Evolutionary conservation across 1,140 invertebrate genomes (phyloP).

Genomic region (Sipha flava): DNA sequence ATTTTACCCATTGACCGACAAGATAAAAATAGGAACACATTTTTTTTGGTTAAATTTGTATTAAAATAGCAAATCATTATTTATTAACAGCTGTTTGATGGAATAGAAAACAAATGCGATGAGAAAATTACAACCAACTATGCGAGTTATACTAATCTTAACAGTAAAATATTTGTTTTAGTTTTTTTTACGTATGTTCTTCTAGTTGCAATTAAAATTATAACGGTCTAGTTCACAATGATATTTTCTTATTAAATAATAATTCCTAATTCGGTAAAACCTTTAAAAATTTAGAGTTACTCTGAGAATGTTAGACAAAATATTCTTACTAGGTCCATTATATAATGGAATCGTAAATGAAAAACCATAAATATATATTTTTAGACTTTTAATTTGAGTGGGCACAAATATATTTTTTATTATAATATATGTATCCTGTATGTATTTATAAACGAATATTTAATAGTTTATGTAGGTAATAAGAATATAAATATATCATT

Average conservation of each 20-base stretch:
- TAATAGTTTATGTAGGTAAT: neutral
- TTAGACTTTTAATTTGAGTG: too few relatives aligned
- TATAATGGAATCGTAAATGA: too few relatives aligned
- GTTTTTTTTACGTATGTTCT: neutral
- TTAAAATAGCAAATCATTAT: constrained; percentile 6
- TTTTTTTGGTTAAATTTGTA: neutral
- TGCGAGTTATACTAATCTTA: neutral
- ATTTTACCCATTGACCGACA: constrained; percentile 23
- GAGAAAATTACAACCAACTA: neutral
- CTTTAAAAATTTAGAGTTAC: too few relatives aligned
- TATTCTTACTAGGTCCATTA: too few relatives aligned
- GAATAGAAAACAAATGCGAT: neutral
- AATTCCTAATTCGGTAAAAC: too few relatives aligned
- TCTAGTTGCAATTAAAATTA: neutral
- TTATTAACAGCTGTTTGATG: neutral
- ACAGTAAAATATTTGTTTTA: constrained; percentile 9
- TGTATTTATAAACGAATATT: neutral
- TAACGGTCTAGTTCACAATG: neutral
- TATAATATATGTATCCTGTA: too few relatives aligned
- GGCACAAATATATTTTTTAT: too few relatives aligned
- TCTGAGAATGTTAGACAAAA: too few relatives aligned
- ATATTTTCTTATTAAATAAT: too few relatives aligned
- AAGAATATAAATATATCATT: neutral
- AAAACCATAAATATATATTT: too few relatives aligned
- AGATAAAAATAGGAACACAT: neutral